These are phyloP conservation scores for Belgica antarctica DNA, from an alignment of 2,888 invertebrate species.

Conservation along the genomic window DNA sequence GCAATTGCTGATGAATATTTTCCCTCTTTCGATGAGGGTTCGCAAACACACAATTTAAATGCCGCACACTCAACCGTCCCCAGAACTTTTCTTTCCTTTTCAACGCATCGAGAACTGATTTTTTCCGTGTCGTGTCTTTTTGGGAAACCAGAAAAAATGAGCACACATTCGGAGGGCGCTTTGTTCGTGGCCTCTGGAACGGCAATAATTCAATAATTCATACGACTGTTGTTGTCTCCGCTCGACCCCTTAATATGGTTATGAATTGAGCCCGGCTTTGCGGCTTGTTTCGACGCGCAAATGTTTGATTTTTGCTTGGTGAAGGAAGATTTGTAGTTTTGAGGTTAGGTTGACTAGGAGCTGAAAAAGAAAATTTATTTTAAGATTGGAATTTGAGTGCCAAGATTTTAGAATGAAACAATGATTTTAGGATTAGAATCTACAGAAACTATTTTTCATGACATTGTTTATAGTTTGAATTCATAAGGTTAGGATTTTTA, in stretches of 20 bases:
- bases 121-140: neutral
- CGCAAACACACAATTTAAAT: slow-evolving; percentile 42
- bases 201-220: slow-evolving; percentile 44
- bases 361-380: neutral
- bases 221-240: neutral
- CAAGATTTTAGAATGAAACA: too few relatives aligned
- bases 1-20: slow-evolving; percentile 30
- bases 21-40: slow-evolving; percentile 8
- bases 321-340: slow-evolving; percentile 17
- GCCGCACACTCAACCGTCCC: neutral
- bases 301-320: too few relatives aligned
- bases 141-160: slow-evolving; percentile 24
- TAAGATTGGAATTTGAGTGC: neutral
- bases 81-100: neutral
- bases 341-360: too few relatives aligned
- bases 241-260: slow-evolving; percentile 36
- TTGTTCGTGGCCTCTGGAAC: slow-evolving; percentile 38
- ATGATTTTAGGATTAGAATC: too few relatives aligned
- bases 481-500: too few relatives aligned
- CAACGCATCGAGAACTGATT: neutral
- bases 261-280: slow-evolving; percentile 36
- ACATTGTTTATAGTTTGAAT: too few relatives aligned
- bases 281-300: slow-evolving; percentile 10
- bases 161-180: slow-evolving; percentile 29
- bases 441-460: too few relatives aligned